phyloP scores from a whole-genome alignment of 2,797 vertebrate species.

The Pachyuromys duprasi region DNA sequence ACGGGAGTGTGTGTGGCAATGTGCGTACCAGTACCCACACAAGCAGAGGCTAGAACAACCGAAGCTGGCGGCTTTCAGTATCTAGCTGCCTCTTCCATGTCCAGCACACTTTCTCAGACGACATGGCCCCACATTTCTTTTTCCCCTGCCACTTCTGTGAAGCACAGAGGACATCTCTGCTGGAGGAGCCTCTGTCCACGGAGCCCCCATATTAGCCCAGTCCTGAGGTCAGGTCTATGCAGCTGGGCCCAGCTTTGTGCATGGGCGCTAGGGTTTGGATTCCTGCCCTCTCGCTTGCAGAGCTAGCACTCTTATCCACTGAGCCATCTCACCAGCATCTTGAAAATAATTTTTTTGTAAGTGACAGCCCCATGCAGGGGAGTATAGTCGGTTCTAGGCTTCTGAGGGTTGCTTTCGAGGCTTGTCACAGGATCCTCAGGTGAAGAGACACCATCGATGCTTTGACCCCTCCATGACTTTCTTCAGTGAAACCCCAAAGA shows the following conservation, averaged over 20 bases:
- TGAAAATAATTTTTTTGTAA: neutral
- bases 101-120: neutral
- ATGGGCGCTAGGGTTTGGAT: neutral
- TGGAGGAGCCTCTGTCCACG: neutral
- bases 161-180: neutral
- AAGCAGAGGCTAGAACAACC: neutral
- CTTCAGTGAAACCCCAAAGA: neutral
- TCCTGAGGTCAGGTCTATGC: neutral
- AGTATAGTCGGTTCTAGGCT: neutral
- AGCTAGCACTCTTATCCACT: neutral
- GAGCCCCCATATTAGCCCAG: neutral
- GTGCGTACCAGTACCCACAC: neutral
- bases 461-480: rapidly evolving
- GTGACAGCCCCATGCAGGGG: neutral
- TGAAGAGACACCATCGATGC: neutral
- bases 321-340: neutral
- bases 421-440: rapidly evolving
- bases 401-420: neutral
- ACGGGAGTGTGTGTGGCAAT: neutral
- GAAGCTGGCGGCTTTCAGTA: neutral
- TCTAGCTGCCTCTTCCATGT: neutral
- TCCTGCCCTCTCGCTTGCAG: neutral
- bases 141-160: neutral
- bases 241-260: neutral
- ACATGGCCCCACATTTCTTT: neutral